A percentile compares a stretch with the other conserved stretches of the same genome.
phyloP scores from a whole-genome alignment of 2,888 invertebrate species.

The Melanophora roralis region DNA sequence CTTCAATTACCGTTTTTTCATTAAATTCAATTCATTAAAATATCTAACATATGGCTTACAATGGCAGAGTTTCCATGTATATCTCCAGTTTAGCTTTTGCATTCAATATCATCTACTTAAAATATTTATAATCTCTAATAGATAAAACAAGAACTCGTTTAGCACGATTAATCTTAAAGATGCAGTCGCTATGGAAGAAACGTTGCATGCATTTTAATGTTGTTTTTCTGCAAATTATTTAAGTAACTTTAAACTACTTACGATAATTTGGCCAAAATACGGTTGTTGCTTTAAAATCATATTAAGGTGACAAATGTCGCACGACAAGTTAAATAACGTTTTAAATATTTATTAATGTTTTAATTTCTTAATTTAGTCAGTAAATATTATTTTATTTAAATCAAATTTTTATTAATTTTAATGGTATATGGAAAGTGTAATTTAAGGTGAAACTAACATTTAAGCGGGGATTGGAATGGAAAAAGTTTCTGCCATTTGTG shows the following conservation, averaged over 20 bases:
- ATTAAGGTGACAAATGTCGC: slow-evolving; percentile 59
- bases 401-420: slow-evolving; percentile 38
- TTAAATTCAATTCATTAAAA: slow-evolving; percentile 4
- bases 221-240: background rate
- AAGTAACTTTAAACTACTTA: background rate
- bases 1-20: slow-evolving; percentile 29
- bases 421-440: slow-evolving; percentile 13
- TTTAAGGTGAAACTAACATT: slow-evolving; percentile 21
- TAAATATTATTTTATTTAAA: slow-evolving; percentile 29
- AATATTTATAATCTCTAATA: background rate
- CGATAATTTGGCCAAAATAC: slow-evolving; percentile 12
- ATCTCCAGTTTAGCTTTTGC: background rate
- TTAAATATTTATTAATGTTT: slow-evolving; percentile 44
- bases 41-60: slow-evolving; percentile 44
- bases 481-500: too few species aligned
- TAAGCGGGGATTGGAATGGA: background rate
- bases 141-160: slow-evolving; percentile 30
- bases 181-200: slow-evolving; percentile 50
- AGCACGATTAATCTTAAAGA: slow-evolving; percentile 29
- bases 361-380: slow-evolving; percentile 31
- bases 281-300: slow-evolving; percentile 29
- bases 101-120: slow-evolving; percentile 25
- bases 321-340: slow-evolving; percentile 58
- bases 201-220: background rate
- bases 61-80: slow-evolving; percentile 40